Evolutionary conservation across 2,797 vertebrate genomes (phyloP).

Genomic region (Malurus leucopterus): DNA sequence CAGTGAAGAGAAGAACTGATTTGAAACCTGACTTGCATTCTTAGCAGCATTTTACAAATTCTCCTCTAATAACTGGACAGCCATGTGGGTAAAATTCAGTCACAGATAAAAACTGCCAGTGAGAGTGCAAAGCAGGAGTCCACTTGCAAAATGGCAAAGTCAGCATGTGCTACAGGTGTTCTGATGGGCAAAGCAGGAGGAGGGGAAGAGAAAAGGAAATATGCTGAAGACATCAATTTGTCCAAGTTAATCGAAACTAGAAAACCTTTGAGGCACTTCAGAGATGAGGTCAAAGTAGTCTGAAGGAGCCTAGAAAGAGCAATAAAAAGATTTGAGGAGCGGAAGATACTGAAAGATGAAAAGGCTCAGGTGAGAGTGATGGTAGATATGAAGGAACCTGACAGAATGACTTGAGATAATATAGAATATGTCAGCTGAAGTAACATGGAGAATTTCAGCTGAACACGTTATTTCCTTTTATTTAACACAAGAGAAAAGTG

Average conservation of each 20-base stretch:
- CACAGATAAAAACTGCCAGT: neutral
- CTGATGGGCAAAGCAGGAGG: neutral
- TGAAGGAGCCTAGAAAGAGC: neutral
- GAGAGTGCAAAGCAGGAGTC: neutral
- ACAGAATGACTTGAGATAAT: neutral
- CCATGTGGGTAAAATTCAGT: accelerated
- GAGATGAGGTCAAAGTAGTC: neutral
- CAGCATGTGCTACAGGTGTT: neutral
- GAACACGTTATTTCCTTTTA: neutral
- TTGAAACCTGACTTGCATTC: neutral
- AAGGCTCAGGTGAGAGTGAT: neutral
- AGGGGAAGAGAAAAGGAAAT: neutral
- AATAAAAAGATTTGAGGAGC: neutral
- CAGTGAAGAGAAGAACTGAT: neutral
- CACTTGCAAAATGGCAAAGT: neutral
- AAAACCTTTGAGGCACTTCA: neutral
- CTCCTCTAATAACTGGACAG: neutral
- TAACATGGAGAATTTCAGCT: neutral
- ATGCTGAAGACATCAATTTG: neutral
- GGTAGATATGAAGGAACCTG: neutral
- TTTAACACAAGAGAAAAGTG: neutral
- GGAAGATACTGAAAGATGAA: neutral
- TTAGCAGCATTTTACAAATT: neutral
- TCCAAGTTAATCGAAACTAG: neutral
- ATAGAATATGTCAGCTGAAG: neutral